A percentile compares a stretch with the other conserved stretches of the same genome.
Conservation (phyloP, 2,113 vertebrate genomes). For the Beaufortia kweichowensis region DNA sequence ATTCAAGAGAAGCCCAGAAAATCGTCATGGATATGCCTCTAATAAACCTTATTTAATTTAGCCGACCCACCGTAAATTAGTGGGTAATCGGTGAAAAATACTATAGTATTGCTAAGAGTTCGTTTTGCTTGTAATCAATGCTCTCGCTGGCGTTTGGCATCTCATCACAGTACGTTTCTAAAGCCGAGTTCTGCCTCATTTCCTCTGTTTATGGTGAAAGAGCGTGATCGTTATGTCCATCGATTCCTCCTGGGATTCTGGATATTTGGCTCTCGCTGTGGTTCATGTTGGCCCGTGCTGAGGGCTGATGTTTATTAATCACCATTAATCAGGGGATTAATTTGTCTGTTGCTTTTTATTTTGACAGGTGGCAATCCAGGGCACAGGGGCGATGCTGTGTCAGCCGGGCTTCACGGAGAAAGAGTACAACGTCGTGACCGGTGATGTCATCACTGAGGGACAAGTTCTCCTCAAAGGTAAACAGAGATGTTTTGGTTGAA, state of each 20-base stretch:
- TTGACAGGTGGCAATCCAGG: slow-evolving; percentile 80
- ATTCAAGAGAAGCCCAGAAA: slow-evolving; percentile 38
- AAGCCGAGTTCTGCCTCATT: slow-evolving; percentile 37
- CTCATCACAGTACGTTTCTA: slow-evolving; percentile 9
- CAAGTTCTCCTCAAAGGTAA: slow-evolving; percentile 87
- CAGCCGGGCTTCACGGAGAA: slow-evolving; percentile 86
- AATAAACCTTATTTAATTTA: slow-evolving; percentile 20
- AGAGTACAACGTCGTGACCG: slow-evolving; percentile 79
- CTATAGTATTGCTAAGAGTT: slow-evolving; percentile 37
- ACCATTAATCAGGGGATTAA: slow-evolving; percentile 36
- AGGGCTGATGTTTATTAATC: slow-evolving; percentile 39
- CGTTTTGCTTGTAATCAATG: slow-evolving; percentile 26
- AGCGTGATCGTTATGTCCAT: slow-evolving; percentile 32
- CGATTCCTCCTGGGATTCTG: slow-evolving; percentile 30
- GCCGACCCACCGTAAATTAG: slow-evolving; percentile 27
- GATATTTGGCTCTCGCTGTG: slow-evolving; percentile 16
- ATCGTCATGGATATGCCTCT: slow-evolving; percentile 36
- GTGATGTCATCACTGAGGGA: slow-evolving; percentile 78
- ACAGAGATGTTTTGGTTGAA: slow-evolving; percentile 27
- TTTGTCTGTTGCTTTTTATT: slow-evolving; percentile 49
- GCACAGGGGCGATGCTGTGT: slow-evolving; percentile 77
- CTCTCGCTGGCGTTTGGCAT: background rate
- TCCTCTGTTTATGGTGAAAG: slow-evolving; percentile 39
- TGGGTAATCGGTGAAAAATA: slow-evolving; percentile 22
- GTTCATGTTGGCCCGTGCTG: slow-evolving; percentile 3